These are phyloP conservation scores for Nixonia krombeini DNA, from an alignment of 1,140 invertebrate genomes.

Conservation along the genomic window DNA sequence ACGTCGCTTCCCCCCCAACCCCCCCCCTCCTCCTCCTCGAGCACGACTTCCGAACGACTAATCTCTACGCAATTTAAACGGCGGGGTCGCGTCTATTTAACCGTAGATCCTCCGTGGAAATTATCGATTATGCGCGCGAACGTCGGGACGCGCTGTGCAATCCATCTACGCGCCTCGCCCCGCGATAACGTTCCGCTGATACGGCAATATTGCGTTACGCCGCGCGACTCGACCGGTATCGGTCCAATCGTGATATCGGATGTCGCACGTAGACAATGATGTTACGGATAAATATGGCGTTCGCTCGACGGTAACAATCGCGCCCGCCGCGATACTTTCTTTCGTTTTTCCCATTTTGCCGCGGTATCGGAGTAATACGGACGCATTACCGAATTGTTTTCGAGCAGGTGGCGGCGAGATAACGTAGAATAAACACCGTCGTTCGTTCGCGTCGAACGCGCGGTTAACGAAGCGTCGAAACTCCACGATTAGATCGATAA, in stretches of 20 bases:
- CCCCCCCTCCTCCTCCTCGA: constrained; percentile 14
- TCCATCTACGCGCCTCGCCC: constrained; percentile 54
- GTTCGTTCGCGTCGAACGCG: too few relatives aligned
- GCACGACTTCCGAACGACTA: constrained; percentile 61
- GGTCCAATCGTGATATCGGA: constrained; percentile 7
- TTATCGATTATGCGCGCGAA: constrained; percentile 57
- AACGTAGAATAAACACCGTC: too few relatives aligned
- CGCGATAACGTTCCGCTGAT: constrained; percentile 52
- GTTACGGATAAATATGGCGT: constrained; percentile 21
- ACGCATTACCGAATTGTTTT: too few relatives aligned
- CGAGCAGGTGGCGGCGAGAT: too few relatives aligned
- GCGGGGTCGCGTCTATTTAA: constrained; percentile 60
- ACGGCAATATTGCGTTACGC: constrained; percentile 33
- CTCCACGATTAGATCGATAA: too few relatives aligned
- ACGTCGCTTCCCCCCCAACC: too few relatives aligned
- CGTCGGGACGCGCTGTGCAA: not conserved
- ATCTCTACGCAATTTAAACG: constrained; percentile 67
- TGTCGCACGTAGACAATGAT: constrained; percentile 16
- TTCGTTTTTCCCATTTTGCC: too few relatives aligned
- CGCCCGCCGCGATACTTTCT: too few relatives aligned
- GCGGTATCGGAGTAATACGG: too few relatives aligned
- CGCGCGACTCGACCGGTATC: constrained; percentile 33
- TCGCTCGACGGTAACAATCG: too few relatives aligned
- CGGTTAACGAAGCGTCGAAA: too few relatives aligned
- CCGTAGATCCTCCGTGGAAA: constrained; percentile 52